A percentile compares a stretch with the other conserved stretches of the same genome.
Conservation (phyloP, 2,797 vertebrate species). For the Alcedo quadribrachys region DNA sequence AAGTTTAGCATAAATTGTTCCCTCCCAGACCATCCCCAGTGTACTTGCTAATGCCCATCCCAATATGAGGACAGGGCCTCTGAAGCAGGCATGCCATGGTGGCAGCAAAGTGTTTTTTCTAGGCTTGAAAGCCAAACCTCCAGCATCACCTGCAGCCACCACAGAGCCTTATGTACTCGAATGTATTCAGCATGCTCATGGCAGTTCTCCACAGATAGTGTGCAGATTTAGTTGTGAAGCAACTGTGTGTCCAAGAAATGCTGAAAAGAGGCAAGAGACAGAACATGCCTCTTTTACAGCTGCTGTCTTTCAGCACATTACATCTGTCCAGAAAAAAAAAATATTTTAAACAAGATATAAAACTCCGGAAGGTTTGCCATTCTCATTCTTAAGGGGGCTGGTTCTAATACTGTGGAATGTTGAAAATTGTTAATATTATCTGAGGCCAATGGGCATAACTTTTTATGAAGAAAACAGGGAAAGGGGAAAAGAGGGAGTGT, state of each 20-base stretch:
- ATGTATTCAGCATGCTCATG: not conserved
- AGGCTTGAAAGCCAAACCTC: not conserved
- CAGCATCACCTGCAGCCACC: not conserved
- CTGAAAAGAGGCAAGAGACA: not conserved
- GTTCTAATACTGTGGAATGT: not conserved
- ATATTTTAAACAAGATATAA: not conserved
- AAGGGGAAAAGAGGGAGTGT: not conserved
- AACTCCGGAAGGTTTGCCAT: not conserved
- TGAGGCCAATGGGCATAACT: not conserved
- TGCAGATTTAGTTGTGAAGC: not conserved
- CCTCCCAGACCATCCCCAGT: not conserved
- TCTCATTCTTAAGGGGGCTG: not conserved
- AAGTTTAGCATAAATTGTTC: not conserved
- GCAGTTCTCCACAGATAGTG: not conserved
- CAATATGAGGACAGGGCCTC: not conserved
- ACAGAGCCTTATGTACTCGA: not conserved
- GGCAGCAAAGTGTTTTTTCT: not conserved
- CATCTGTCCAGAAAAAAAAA: not conserved
- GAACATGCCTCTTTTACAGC: not conserved
- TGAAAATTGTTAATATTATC: not conserved
- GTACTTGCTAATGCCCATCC: not conserved
- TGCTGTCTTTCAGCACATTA: not conserved
- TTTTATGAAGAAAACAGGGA: not conserved
- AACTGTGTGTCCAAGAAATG: not conserved
- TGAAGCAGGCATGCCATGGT: not conserved